Conservation (phyloP, 2,113 vertebrate species). For the Cepphus grylle region DNA sequence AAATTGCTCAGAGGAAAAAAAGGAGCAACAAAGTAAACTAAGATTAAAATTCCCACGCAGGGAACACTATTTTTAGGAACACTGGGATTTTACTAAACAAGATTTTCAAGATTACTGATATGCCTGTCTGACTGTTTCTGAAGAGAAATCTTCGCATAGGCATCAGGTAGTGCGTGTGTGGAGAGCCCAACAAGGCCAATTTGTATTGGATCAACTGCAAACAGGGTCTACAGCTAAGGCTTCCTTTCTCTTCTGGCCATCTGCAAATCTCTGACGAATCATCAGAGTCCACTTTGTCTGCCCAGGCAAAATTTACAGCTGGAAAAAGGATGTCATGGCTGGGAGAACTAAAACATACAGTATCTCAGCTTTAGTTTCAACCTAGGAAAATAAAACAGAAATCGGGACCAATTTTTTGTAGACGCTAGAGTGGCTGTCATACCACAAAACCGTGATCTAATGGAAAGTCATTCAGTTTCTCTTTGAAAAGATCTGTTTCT, state of each 20-base stretch:
- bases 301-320: neutral
- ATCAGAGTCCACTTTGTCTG: neutral
- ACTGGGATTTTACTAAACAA: neutral
- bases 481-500: neutral
- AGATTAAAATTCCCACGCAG: neutral
- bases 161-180: neutral
- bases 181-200: neutral
- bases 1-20: neutral
- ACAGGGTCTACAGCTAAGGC: neutral
- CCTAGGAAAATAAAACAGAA: neutral
- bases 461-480: neutral
- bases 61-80: neutral
- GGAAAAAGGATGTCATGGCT: neutral
- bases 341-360: neutral
- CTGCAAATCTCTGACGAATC: neutral
- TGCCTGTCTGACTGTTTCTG: neutral
- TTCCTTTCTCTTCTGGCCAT: neutral
- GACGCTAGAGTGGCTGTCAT: neutral
- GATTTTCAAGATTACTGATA: neutral
- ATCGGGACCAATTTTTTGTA: neutral
- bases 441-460: neutral
- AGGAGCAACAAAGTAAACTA: neutral
- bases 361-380: neutral
- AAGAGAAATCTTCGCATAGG: neutral
- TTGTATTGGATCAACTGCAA: neutral